Evolutionary conservation across 2,888 invertebrate species (phyloP), one percentile per base, ranked within the genome.

Genomic region (Isotomurus palustris): DNA sequence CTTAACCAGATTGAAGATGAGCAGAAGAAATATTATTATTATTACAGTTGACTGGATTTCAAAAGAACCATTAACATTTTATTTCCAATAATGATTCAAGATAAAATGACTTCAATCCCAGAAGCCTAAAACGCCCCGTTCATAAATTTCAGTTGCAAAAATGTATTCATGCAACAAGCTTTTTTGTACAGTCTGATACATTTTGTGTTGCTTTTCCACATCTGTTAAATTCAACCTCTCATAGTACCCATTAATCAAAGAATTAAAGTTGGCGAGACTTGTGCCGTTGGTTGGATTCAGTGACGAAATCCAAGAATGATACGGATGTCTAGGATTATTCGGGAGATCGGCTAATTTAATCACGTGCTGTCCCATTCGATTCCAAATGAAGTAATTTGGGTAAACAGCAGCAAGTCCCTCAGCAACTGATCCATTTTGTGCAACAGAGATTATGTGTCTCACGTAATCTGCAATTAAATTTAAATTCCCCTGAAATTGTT

Each of bases 381-480:
- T 17, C 44, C 44, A 44, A 19, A 44, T 8, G 8, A 25, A 44
- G 19, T 44, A 44, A 22, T n/a, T 8, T 8, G 44, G 44, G 24
- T 22, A 44, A 8, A 44, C 24, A 8, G 44, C 44, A 44, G 44
- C 44, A 8, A 44, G 24, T 22, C 44, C 44, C 6, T 17, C 19
- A 17, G 24, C 44, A 25, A 22, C n/a, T 8, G 19, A 8, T 6
- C 24, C 44, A 24, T 19, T n/a, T 24, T 44, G 12, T 6, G 24
- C 22, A 22, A 8, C 22, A 6, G 19, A 22, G 8, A 44, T 22
- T 6, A 44, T 17, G 24, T 22, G 24, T 6, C 22, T n/a, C 22
- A 44, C 10, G 44, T 44, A 44, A 8, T 24, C 44, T 44, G 44
- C 8, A 44, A 44, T 32, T n/a, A n/a, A n/a, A n/a, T n/a, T n/a